Conservation (phyloP, 2,888 invertebrate species). For the Scaptomyza flava region DNA sequence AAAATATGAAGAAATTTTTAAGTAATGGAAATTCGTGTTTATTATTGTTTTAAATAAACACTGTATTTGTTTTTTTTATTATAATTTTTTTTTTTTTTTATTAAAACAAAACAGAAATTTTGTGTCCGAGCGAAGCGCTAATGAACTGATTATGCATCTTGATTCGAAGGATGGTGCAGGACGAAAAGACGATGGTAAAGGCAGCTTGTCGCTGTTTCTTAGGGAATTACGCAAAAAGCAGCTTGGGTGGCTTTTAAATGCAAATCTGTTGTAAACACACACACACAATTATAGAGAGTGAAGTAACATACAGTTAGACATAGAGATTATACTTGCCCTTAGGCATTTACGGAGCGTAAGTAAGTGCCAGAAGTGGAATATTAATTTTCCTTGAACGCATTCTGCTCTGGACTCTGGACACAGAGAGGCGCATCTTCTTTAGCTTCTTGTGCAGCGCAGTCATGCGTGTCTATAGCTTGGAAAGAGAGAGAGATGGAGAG, state of each 20-base stretch:
- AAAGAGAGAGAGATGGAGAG: not conserved
- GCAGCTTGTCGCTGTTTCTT: no score
- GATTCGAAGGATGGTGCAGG: not conserved
- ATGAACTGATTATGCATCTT: conserved; percentile 72
- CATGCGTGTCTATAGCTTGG: conserved; percentile 47
- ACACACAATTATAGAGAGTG: conserved; percentile 5
- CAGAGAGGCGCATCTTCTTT: not conserved
- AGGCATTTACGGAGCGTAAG: conserved; percentile 75
- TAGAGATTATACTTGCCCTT: conserved; percentile 65
- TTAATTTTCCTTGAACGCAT: conserved; percentile 72
- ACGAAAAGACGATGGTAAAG: not conserved
- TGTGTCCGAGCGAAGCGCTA: conserved; percentile 47
- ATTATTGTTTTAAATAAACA: no score
- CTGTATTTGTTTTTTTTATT: no score
- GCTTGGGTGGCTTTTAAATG: conserved; percentile 53
- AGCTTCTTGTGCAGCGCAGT: conserved; percentile 37
- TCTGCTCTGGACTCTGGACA: conserved; percentile 18
- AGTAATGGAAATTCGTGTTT: no score
- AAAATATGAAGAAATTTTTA: no score
- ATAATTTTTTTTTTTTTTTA: not conserved
- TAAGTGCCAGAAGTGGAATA: conserved; percentile 80
- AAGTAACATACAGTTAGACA: conserved; percentile 24
- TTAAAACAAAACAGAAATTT: conserved; percentile 18
- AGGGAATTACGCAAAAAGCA: conserved; percentile 4
- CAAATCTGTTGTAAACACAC: conserved; percentile 58